phyloP scores from a whole-genome alignment of 2,888 invertebrate species.

The Erynnis tages region DNA sequence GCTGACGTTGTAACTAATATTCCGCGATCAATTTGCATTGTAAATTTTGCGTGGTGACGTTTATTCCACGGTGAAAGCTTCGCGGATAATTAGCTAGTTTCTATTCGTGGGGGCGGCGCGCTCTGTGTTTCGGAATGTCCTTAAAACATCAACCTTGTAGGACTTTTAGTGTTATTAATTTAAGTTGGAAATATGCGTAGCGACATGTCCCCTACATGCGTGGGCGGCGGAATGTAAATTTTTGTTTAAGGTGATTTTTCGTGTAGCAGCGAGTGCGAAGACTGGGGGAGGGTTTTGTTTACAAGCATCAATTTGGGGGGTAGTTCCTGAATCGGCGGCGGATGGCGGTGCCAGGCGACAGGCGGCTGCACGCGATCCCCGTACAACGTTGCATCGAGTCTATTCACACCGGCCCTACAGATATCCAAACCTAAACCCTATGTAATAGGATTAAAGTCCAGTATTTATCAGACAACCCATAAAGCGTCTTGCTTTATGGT shows the following conservation, averaged over 20 bases:
- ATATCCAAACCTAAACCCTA: conserved; percentile 53
- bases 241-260: conserved; percentile 28
- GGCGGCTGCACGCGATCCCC: conserved; percentile 67
- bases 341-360: conserved; percentile 80
- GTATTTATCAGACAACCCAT: conserved; percentile 43
- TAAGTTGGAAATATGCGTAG: conserved; percentile 32
- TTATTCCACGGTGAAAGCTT: conserved; percentile 71
- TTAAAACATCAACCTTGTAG: conserved; percentile 56
- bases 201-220: conserved; percentile 36
- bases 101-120: conserved; percentile 68
- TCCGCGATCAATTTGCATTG: conserved; percentile 79
- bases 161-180: conserved; percentile 46
- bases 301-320: conserved; percentile 62
- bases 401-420: conserved; percentile 41
- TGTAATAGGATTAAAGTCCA: conserved; percentile 46
- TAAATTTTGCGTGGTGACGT: conserved; percentile 76
- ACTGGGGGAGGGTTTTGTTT: conserved; percentile 55
- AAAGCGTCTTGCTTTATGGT: conserved; percentile 15
- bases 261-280: conserved; percentile 15
- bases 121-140: conserved; percentile 56
- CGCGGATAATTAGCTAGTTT: conserved; percentile 78
- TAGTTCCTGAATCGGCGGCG: conserved; percentile 62
- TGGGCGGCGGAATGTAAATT: conserved; percentile 31
- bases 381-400: conserved; percentile 57
- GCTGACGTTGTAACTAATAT: conserved; percentile 78